Evolutionary conservation across 2,113 vertebrate species (phyloP).

Genomic region (Aramus guarauna): DNA sequence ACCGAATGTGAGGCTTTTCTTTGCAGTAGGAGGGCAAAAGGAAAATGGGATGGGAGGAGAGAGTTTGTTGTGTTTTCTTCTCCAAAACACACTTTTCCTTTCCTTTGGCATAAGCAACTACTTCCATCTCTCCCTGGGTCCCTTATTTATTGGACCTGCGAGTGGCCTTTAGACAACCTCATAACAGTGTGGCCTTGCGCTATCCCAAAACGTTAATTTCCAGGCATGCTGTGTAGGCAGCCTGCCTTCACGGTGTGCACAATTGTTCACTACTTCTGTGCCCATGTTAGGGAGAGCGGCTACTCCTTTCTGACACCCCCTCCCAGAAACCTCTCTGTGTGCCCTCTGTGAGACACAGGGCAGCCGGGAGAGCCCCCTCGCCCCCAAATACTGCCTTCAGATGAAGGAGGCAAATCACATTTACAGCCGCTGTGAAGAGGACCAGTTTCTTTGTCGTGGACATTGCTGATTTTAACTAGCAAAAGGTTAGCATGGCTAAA

Average conservation of each 20-base stretch:
- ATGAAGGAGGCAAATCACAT: neutral
- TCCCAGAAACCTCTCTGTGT: neutral
- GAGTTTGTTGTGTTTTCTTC: neutral
- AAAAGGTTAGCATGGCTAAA: neutral
- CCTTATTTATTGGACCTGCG: neutral
- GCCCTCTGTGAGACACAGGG: neutral
- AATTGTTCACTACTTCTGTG: neutral
- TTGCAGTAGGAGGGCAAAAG: neutral
- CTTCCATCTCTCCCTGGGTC: neutral
- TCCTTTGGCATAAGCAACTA: neutral
- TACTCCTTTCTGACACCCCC: neutral
- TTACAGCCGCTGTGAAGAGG: neutral
- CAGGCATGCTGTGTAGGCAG: neutral
- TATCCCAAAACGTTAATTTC: neutral
- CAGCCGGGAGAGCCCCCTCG: accelerated
- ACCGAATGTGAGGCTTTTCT: neutral
- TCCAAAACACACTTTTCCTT: neutral
- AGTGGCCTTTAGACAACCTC: neutral
- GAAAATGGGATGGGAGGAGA: neutral
- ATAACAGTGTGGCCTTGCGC: neutral
- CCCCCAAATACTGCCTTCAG: neutral
- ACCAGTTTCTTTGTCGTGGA: neutral
- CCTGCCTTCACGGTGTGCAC: neutral
- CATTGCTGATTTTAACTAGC: neutral
- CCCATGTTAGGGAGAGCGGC: neutral